Evolutionary conservation across 2,113 vertebrate genomes (phyloP).

Genomic region (Plecotus auritus): DNA sequence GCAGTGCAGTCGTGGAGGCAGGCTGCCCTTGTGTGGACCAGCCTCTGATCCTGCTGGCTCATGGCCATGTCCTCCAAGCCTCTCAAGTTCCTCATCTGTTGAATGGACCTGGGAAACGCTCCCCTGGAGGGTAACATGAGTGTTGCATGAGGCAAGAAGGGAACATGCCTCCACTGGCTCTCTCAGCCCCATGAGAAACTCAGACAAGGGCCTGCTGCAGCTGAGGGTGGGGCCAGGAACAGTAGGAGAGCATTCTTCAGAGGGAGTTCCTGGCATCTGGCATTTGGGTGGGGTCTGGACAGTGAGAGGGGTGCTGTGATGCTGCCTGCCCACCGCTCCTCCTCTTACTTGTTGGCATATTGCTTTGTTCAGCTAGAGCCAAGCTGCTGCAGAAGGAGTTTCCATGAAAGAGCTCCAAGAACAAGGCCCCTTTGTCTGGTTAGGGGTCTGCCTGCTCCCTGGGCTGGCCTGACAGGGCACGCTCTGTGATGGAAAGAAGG

Average conservation of each 20-base stretch:
- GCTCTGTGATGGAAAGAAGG: background rate
- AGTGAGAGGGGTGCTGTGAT: background rate
- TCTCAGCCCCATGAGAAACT: background rate
- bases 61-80: background rate
- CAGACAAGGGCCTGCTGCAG: background rate
- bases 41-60: background rate
- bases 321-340: background rate
- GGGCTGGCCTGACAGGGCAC: background rate
- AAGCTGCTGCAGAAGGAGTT: background rate
- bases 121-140: background rate
- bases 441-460: background rate
- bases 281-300: background rate
- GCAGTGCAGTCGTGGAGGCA: rapidly evolving
- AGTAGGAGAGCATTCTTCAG: background rate
- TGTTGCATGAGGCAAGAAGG: background rate
- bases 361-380: constrained; percentile 64
- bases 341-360: constrained; percentile 20
- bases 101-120: background rate
- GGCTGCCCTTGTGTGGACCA: background rate
- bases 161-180: background rate
- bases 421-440: constrained; percentile 60
- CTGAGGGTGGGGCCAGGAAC: background rate
- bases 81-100: background rate
- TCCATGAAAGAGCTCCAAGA: background rate
- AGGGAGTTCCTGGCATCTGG: background rate